phyloP scores from a whole-genome alignment of 2,888 invertebrate species.

The Tridacna gigas region DNA sequence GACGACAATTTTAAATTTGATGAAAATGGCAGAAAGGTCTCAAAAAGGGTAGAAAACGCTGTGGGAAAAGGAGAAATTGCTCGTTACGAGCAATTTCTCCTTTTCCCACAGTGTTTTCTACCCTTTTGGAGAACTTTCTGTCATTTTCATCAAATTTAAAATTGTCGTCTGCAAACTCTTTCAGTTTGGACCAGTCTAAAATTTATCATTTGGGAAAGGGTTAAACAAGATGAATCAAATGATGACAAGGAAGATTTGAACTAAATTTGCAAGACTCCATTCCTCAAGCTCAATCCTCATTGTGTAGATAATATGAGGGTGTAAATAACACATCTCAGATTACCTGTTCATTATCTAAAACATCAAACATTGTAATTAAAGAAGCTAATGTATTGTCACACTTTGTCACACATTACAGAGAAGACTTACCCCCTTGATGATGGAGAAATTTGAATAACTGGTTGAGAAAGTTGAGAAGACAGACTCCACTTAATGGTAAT shows the following conservation, averaged over 20 bases:
- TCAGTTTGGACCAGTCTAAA: too few relatives aligned
- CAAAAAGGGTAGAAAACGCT: too few relatives aligned
- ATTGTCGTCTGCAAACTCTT: too few relatives aligned
- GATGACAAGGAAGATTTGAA: too few relatives aligned
- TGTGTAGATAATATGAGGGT: neutral
- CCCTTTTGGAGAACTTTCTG: neutral
- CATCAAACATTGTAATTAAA: slow-evolving; percentile 21
- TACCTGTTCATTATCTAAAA: slow-evolving; percentile 18
- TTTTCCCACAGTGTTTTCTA: neutral
- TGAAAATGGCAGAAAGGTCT: too few relatives aligned
- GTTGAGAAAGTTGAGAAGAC: slow-evolving; percentile 12
- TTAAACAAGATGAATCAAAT: too few relatives aligned
- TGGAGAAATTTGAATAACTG: slow-evolving; percentile 18
- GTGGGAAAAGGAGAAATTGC: slow-evolving; percentile 1
- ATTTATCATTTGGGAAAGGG: too few relatives aligned
- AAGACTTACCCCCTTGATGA: neutral
- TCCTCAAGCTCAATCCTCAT: too few relatives aligned
- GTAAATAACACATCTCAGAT: slow-evolving; percentile 10
- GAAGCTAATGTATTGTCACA: slow-evolving; percentile 8
- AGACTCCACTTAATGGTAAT: neutral
- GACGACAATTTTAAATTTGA: too few relatives aligned
- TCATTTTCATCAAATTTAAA: too few relatives aligned
- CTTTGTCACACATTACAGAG: neutral
- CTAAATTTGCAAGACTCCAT: too few relatives aligned
- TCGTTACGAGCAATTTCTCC: neutral